phyloP scores from a whole-genome alignment of 2,888 invertebrate species.

The Gerris lacustris region DNA sequence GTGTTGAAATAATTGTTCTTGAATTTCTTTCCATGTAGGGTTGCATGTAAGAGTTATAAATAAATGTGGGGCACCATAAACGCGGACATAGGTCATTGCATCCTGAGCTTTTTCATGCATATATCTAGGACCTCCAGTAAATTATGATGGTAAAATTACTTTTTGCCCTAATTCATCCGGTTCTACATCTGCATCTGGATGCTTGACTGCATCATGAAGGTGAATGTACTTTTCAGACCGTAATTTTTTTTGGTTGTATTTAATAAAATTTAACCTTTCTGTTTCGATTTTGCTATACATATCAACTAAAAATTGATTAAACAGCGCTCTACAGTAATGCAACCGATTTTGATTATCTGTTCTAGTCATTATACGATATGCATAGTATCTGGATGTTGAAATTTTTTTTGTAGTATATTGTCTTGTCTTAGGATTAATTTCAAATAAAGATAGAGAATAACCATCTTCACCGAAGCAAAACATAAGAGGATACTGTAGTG shows the following conservation, averaged over 20 bases:
- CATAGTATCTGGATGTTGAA: not conserved
- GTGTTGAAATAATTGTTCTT: too few relatives aligned
- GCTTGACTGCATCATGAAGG: conserved; percentile 32
- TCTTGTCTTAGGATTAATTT: not conserved
- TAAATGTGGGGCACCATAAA: too few relatives aligned
- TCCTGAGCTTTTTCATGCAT: too few relatives aligned
- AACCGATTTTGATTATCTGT: conserved; percentile 18
- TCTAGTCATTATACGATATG: conserved; percentile 15
- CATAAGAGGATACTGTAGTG: conserved; percentile 36
- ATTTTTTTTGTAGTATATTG: not conserved
- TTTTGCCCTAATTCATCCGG: too few relatives aligned
- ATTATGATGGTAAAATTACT: not conserved
- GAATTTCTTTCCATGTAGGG: too few relatives aligned
- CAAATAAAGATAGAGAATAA: conserved; percentile 21
- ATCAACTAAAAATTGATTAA: conserved; percentile 35
- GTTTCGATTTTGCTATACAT: conserved; percentile 35
- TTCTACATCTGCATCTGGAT: not conserved
- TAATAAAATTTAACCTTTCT: conserved; percentile 33
- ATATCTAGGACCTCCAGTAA: too few relatives aligned
- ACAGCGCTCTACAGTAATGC: conserved; percentile 16
- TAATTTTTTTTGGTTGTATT: conserved; percentile 33
- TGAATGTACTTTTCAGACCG: conserved; percentile 33
- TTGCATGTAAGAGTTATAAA: too few relatives aligned
- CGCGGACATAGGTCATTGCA: too few relatives aligned
- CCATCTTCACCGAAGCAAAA: conserved; percentile 32